These are phyloP conservation scores for Styela clava DNA, from an alignment of 23 tunicate genomes.

Conservation along the genomic window DNA sequence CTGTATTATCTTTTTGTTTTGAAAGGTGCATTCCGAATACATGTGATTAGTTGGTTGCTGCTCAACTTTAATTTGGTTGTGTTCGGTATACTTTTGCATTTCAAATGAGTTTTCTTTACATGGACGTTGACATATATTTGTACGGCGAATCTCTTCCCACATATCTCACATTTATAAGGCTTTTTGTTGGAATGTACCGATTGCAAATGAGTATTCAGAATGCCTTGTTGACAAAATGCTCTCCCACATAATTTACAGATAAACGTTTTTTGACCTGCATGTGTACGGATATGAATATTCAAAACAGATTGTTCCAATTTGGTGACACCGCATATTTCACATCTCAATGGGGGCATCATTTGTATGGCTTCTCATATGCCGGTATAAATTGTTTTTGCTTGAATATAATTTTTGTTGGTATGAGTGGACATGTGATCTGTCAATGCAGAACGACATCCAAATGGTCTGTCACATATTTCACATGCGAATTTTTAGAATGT, in stretches of 20 bases:
- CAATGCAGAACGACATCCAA: too few species aligned
- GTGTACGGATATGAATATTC: neutral
- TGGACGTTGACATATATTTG: slow-evolving; percentile 52
- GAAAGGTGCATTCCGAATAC: too few species aligned
- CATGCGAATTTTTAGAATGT: too few species aligned
- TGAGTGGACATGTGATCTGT: too few species aligned
- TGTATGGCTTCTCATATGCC: neutral
- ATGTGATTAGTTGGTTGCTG: too few species aligned
- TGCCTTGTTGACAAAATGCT: slow-evolving; percentile 48
- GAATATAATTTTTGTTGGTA: neutral
- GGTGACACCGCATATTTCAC: neutral
- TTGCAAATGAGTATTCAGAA: slow-evolving; percentile 30
- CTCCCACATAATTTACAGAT: slow-evolving; percentile 54
- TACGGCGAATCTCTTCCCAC: slow-evolving; percentile 53
- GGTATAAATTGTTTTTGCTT: neutral
- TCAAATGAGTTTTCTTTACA: too few species aligned
- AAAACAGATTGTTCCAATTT: too few species aligned
- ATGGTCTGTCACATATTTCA: too few species aligned
- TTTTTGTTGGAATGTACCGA: slow-evolving; percentile 44
- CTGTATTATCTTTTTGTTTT: too few species aligned
- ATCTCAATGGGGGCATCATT: neutral
- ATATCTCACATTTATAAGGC: slow-evolving; percentile 45
- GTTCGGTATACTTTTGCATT: too few species aligned
- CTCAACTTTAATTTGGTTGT: too few species aligned
- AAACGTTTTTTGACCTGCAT: slow-evolving; percentile 9